Base-by-base conservation (phyloP, 2,888 invertebrate genomes). In the Perdita meconis region DNA sequence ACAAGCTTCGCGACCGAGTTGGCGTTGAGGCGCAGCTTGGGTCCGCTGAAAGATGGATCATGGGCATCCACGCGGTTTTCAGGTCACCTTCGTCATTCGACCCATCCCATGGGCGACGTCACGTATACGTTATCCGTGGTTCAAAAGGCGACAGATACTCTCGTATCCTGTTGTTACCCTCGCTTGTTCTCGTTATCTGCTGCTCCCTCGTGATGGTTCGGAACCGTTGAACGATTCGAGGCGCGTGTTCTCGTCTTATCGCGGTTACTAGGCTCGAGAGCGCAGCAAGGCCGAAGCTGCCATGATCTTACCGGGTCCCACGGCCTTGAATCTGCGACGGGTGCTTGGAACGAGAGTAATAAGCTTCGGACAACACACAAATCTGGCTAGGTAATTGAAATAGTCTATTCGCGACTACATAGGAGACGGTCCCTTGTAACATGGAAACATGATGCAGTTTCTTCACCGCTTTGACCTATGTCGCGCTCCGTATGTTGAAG, bases 261-360 rank as follows among this genome's bases (percentile, higher is more conserved):
- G 84, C 81, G 80, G 82, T 85, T 83, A 82, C 85, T 86, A 84
- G 80, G 78, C 82, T 69, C 68, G 84, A 81, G 81, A 81, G 82
- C 75, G 81, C 83, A 73, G 81, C 85, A 86, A 87, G 87, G 86
- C 87, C 86, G 86, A 68, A 67, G 69, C 78, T 50, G 74, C 66
- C 69, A 72, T 76, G 80, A 84, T 80, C 77, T 65, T 77, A 78
- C 79, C 72, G 72, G 86, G 84, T 86, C 87, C 86, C 87, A 88
- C 88, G 88, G 87, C 86, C 86, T 87, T 84, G 78, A 69, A 72
- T 81, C 72, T 36, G 26, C 69, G 72, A n/a, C 66, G 68, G 59
- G 55, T 69, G 71, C 78, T 66, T 66, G 71, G 78, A 75, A 72
- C 72, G 72, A 75, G 80, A 81, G 71, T 78, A 78, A 81, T 66